Conservation (phyloP, 2,797 vertebrate species). For the Pangasius krempfi region DNA sequence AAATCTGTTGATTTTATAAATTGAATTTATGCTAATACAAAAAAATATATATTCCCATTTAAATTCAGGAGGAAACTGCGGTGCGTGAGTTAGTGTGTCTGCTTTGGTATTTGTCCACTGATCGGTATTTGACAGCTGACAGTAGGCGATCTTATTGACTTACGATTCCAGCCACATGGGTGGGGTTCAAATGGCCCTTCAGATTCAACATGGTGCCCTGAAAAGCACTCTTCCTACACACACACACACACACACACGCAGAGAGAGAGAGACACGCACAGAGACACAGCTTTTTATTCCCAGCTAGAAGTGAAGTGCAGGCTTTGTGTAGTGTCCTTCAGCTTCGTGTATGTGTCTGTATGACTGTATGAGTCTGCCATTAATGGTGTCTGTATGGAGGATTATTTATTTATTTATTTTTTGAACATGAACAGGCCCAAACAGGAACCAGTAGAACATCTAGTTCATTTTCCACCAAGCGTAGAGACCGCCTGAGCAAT, state of each 20-base stretch:
- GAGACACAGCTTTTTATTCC: conserved; percentile 35
- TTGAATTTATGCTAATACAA: conserved; percentile 40
- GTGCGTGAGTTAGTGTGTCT: not conserved
- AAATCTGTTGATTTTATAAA: conserved; percentile 29
- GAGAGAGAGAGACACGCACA: not conserved
- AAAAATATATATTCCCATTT: not conserved
- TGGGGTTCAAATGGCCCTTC: conserved; percentile 42
- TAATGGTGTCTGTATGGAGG: not conserved
- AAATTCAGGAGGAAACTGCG: not conserved
- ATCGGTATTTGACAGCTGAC: conserved; percentile 22
- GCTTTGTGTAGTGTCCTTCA: conserved; percentile 59
- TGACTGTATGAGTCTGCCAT: not conserved
- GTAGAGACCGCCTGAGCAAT: too few relatives aligned
- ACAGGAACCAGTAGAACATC: not conserved
- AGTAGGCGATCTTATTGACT: conserved; percentile 19
- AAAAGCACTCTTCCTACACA: not conserved
- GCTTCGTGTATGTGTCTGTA: conserved; percentile 31
- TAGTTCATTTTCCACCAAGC: not conserved
- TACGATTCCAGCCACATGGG: conserved; percentile 39
- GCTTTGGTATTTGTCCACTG: conserved; percentile 3
- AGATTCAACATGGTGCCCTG: conserved; percentile 30
- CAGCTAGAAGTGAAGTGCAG: conserved; percentile 35
- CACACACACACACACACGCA: not conserved
- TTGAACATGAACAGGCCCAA: not conserved
- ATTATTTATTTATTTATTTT: not conserved